phyloP scores from a whole-genome alignment of 2,888 invertebrate genomes.

The Pseudoips prasinana region DNA sequence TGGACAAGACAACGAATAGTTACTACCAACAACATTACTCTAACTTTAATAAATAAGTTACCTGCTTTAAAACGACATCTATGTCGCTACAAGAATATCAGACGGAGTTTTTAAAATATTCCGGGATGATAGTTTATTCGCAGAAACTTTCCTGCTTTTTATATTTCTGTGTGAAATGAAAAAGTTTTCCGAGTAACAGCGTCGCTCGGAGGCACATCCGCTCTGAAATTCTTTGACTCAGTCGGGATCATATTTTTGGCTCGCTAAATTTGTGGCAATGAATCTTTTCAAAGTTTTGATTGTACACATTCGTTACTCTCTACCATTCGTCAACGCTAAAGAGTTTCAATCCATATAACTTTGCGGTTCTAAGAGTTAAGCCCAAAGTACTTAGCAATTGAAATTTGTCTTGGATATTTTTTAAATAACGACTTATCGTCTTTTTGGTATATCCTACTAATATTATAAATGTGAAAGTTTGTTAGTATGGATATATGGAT shows the following conservation, averaged over 20 bases:
- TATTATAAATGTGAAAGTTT: no score
- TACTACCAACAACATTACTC: no score
- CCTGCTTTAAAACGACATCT: constrained; percentile 2
- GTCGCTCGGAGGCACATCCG: constrained; percentile 42
- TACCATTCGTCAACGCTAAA: constrained; percentile 65
- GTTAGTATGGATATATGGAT: no score
- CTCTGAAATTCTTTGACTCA: constrained; percentile 52
- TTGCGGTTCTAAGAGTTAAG: constrained; percentile 58
- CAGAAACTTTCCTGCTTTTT: constrained; percentile 36
- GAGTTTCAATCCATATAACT: constrained; percentile 61
- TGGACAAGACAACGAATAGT: no score
- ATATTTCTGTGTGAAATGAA: constrained; percentile 47
- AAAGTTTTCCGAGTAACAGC: constrained; percentile 40
- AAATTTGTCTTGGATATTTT: constrained; percentile 37
- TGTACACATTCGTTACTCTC: constrained; percentile 72
- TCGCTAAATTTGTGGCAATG: constrained; percentile 64
- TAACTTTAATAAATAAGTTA: no score
- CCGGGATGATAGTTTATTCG: constrained; percentile 35
- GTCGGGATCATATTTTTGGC: constrained; percentile 62
- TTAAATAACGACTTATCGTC: constrained; percentile 22
- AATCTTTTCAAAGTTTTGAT: constrained; percentile 77
- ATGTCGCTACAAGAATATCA: constrained; percentile 15
- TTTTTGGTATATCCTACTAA: no score
- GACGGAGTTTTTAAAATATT: constrained; percentile 20
- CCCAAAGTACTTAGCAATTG: constrained; percentile 49